phyloP scores from a whole-genome alignment of 1,140 invertebrate species.

The Euwallacea similis region DNA sequence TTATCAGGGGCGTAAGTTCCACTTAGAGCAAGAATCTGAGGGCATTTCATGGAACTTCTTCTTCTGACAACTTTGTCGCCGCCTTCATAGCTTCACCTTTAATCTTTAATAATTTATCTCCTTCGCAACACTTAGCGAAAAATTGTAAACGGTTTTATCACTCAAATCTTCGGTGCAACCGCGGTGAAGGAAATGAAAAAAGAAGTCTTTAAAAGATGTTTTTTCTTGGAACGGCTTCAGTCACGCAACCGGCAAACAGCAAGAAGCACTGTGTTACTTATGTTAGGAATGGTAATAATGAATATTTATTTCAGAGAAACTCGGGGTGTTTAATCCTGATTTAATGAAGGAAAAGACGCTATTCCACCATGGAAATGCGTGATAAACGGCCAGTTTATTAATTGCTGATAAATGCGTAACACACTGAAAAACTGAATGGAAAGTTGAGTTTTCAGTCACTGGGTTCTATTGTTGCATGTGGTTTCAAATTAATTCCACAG shows the following conservation, averaged over 20 bases:
- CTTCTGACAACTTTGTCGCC: too few species aligned
- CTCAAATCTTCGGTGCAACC: constrained; percentile 2
- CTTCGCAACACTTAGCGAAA: not conserved
- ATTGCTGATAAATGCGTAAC: not conserved
- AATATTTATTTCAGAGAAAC: constrained; percentile 10
- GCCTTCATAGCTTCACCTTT: too few species aligned
- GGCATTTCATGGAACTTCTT: too few species aligned
- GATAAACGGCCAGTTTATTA: constrained; percentile 5
- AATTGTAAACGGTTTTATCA: constrained; percentile 14
- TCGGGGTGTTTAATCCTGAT: constrained; percentile 17
- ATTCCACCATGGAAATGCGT: not conserved
- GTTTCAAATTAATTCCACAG: too few species aligned
- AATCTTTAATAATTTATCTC: too few species aligned
- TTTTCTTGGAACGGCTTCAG: constrained; percentile 7
- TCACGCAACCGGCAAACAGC: constrained; percentile 9
- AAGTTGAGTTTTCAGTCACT: too few species aligned
- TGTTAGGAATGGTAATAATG: constrained; percentile 16
- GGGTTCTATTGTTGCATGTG: too few species aligned
- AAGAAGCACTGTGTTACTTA: constrained; percentile 15
- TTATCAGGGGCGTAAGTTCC: too few species aligned
- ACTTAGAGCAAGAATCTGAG: too few species aligned
- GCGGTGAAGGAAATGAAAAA: constrained; percentile 7
- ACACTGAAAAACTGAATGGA: too few species aligned
- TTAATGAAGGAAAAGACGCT: constrained; percentile 8
- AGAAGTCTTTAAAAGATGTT: constrained; percentile 15